These are phyloP conservation scores for Rhodeus uyekii DNA, from an alignment of 2,797 vertebrate genomes.

Conservation along the genomic window DNA sequence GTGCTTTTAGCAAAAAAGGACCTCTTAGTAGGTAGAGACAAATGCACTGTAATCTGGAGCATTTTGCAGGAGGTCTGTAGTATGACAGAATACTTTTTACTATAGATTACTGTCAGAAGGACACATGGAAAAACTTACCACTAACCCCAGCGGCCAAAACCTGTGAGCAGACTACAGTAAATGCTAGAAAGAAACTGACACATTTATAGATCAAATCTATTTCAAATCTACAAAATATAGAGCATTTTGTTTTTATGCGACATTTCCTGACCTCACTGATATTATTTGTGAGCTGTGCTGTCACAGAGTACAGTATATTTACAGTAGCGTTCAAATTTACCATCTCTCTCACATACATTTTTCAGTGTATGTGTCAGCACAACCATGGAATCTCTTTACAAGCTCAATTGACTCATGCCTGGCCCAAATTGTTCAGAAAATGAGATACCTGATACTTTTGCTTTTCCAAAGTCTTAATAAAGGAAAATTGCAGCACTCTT, in stretches of 20 bases:
- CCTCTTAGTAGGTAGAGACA: not conserved
- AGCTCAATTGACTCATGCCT: conserved; percentile 63
- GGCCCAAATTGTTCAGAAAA: conserved; percentile 60
- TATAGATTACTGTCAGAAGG: conserved; percentile 23
- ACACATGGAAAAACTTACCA: conserved; percentile 24
- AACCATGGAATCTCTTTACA: conserved; percentile 50
- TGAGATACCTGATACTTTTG: conserved; percentile 65
- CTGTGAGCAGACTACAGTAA: not conserved
- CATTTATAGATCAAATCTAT: conserved; percentile 10
- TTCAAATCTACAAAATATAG: not conserved
- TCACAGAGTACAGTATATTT: conserved; percentile 8
- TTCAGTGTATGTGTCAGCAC: conserved; percentile 42
- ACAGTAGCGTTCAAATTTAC: conserved; percentile 16
- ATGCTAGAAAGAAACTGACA: not conserved
- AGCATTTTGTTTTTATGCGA: not conserved
- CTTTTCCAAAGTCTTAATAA: conserved; percentile 63
- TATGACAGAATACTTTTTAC: conserved; percentile 7
- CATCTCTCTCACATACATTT: not conserved
- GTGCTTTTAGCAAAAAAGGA: not conserved
- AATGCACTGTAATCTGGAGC: conserved; percentile 4
- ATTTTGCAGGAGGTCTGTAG: conserved; percentile 20
- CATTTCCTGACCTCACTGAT: not conserved
- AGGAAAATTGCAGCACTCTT: conserved; percentile 63
- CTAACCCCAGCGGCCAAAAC: conserved; percentile 4
- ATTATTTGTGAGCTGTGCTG: not conserved